phyloP scores from a whole-genome alignment of 2,113 vertebrate species.

The Peromyscus maniculatus region DNA sequence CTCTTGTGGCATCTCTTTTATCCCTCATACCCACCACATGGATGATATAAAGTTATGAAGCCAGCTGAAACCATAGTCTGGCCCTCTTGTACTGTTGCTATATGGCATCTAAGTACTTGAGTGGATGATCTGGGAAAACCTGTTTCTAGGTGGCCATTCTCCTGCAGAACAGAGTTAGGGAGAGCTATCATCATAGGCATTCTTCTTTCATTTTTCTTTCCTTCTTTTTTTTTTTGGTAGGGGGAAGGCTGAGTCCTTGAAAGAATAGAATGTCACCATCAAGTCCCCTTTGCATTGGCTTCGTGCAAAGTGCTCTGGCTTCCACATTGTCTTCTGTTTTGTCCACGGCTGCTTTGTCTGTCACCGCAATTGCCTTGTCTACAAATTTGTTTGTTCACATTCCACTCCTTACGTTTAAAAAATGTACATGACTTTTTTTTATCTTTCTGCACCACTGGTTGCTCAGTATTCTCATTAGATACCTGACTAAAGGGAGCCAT shows the following conservation, averaged over 20 bases:
- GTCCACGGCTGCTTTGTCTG: neutral
- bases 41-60: neutral
- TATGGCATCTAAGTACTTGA: neutral
- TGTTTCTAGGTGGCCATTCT: too few relatives aligned
- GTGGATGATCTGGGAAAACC: too few relatives aligned
- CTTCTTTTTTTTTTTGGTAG: too few relatives aligned
- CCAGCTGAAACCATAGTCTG: neutral
- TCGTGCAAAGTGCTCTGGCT: neutral
- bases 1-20: neutral
- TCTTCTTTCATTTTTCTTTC: neutral
- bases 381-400: neutral
- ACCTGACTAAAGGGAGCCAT: neutral
- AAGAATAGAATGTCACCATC: too few relatives aligned
- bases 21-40: neutral
- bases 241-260: neutral
- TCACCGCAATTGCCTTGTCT: neutral
- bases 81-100: neutral
- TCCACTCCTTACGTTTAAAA: neutral
- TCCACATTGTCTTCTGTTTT: neutral
- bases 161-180: neutral
- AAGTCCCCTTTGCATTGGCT: neutral
- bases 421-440: neutral
- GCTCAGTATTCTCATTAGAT: neutral
- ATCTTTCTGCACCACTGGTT: neutral
- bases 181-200: neutral